These are phyloP conservation scores for Galerucella calmariensis DNA, from an alignment of 2,888 invertebrate species.

Conservation along the genomic window DNA sequence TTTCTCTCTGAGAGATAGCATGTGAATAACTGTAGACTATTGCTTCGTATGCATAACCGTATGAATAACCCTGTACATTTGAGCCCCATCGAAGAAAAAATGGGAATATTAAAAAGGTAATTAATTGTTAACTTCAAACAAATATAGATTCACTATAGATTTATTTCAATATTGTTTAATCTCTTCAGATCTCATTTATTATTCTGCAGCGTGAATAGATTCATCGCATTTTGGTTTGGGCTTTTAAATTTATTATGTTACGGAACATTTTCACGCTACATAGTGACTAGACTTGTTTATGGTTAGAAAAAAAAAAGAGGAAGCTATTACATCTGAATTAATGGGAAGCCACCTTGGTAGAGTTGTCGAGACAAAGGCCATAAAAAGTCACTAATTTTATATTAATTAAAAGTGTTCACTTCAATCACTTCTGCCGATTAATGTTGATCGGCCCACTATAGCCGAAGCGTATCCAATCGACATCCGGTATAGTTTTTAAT, in stretches of 20 bases:
- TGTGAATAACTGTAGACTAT: too few relatives aligned
- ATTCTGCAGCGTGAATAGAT: neutral
- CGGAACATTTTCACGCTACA: slow-evolving; percentile 22
- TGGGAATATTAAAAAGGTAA: too few relatives aligned
- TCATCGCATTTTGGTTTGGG: neutral
- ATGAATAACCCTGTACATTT: too few relatives aligned
- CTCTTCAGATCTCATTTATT: neutral
- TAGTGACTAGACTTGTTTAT: slow-evolving; percentile 14
- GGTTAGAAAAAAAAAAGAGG: slow-evolving; percentile 26
- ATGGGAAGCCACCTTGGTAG: slow-evolving; percentile 30
- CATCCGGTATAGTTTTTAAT: slow-evolving; percentile 34
- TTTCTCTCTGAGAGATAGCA: too few relatives aligned
- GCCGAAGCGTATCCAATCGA: neutral
- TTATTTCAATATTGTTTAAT: neutral
- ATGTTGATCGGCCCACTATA: slow-evolving; percentile 6
- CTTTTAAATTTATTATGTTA: slow-evolving; percentile 1
- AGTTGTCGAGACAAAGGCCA: slow-evolving; percentile 25
- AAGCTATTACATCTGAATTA: slow-evolving; percentile 31
- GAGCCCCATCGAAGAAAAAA: too few relatives aligned
- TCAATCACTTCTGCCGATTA: slow-evolving; percentile 21
- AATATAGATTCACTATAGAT: too few relatives aligned
- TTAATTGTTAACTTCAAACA: too few relatives aligned
- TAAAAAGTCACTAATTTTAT: slow-evolving; percentile 33
- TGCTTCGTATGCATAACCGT: too few relatives aligned
- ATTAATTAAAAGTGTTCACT: slow-evolving; percentile 33